A percentile compares a stretch with the other conserved stretches of the same genome.
phyloP scores from a whole-genome alignment of 2,888 invertebrate genomes.

The Maniola hyperantus region DNA sequence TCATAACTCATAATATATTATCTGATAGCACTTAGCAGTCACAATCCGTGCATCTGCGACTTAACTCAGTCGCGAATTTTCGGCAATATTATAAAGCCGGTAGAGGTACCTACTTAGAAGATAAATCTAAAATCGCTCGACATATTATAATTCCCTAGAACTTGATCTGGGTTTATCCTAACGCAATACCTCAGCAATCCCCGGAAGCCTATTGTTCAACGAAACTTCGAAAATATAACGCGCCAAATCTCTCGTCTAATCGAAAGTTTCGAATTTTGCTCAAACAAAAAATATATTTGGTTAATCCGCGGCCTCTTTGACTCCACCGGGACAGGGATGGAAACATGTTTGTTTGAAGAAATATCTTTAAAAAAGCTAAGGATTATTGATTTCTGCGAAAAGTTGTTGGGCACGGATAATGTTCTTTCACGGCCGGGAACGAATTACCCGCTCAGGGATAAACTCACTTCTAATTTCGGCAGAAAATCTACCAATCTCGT shows the following conservation, averaged over 20 bases:
- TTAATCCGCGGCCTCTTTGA: constrained; percentile 80
- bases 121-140: constrained; percentile 34
- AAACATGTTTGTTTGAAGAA: constrained; percentile 71
- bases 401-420: constrained; percentile 70
- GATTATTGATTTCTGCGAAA: constrained; percentile 79
- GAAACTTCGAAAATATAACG: constrained; percentile 62
- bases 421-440: constrained; percentile 69
- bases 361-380: constrained; percentile 68
- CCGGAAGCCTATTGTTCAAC: constrained; percentile 74
- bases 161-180: constrained; percentile 63
- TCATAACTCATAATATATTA: too few relatives aligned
- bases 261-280: constrained; percentile 73
- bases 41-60: too few relatives aligned
- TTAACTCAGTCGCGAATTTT: too few relatives aligned
- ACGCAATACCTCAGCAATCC: constrained; percentile 63
- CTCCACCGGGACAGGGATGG: constrained; percentile 55
- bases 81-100: too few relatives aligned
- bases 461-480: constrained; percentile 73
- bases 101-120: constrained; percentile 1
- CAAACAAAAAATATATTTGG: constrained; percentile 63
- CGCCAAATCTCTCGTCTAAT: constrained; percentile 72
- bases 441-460: constrained; percentile 78
- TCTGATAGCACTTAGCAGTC: too few relatives aligned
- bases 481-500: constrained; percentile 52
- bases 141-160: constrained; percentile 51